Evolutionary conservation across 2,797 vertebrate genomes (phyloP).

Genomic region (Sparidentex hasta): DNA sequence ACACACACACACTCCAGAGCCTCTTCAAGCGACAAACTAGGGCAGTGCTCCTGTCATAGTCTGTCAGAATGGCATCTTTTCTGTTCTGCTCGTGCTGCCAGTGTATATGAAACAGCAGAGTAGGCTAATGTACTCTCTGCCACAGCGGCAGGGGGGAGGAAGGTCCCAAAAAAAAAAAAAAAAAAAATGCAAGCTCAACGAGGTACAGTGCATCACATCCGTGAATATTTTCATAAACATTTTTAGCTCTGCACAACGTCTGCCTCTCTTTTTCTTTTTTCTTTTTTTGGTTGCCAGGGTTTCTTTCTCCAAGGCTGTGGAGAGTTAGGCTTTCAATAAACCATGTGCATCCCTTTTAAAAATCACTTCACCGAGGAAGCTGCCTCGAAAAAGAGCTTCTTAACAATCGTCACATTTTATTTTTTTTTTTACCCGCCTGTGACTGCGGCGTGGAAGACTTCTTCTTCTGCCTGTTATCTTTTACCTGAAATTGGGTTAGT

Average conservation of each 20-base stretch:
- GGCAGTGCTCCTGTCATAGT: slow-evolving; percentile 74
- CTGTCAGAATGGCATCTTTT: slow-evolving; percentile 70
- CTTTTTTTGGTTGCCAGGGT: slow-evolving; percentile 21
- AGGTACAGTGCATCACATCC: slow-evolving; percentile 36
- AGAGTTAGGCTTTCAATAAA: slow-evolving; percentile 46
- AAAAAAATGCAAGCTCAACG: slow-evolving; percentile 36
- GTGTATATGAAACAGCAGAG: slow-evolving; percentile 62
- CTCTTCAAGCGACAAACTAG: slow-evolving; percentile 77
- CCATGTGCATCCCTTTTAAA: slow-evolving; percentile 31
- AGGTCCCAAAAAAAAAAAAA: slow-evolving; percentile 5
- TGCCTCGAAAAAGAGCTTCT: slow-evolving; percentile 23
- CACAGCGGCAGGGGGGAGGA: slow-evolving; percentile 7
- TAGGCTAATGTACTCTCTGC: slow-evolving; percentile 57
- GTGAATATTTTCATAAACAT: slow-evolving; percentile 40
- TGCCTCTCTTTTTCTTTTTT: background rate
- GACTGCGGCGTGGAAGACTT: background rate
- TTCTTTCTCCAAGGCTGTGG: slow-evolving; percentile 26
- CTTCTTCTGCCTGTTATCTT: background rate
- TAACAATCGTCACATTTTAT: background rate
- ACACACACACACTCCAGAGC: slow-evolving; percentile 50
- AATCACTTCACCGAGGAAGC: slow-evolving; percentile 32
- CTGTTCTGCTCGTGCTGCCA: slow-evolving; percentile 60
- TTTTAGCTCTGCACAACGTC: slow-evolving; percentile 16
- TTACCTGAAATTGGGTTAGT: background rate
- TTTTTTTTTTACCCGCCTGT: slow-evolving; percentile 9